Conservation (phyloP, 2,888 invertebrate species). For the Drosophila fungiperda region DNA sequence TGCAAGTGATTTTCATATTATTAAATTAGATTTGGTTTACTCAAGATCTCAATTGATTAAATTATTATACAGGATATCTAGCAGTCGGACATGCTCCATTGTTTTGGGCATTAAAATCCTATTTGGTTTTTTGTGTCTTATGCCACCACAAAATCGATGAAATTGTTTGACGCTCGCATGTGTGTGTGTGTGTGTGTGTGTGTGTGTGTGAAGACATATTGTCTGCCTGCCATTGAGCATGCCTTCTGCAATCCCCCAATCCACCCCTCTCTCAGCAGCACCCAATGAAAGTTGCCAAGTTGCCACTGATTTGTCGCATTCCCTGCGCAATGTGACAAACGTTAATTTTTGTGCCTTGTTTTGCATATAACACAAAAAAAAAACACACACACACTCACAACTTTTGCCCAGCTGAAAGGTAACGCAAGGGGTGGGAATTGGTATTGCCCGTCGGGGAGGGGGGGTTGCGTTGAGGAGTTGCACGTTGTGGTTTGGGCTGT, state of each 20-base stretch:
- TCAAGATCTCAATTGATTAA: not conserved
- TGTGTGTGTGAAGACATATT: constrained; percentile 22
- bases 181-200: constrained; percentile 14
- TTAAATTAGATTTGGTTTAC: not conserved
- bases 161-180: constrained; percentile 59
- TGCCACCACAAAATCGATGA: constrained; percentile 63
- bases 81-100: not conserved
- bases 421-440: not conserved
- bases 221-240: constrained; percentile 28
- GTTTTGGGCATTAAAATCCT: not conserved
- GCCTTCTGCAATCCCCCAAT: not conserved
- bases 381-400: constrained; percentile 27
- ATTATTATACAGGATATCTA: not conserved
- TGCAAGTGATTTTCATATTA: not conserved
- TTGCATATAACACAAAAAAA: constrained; percentile 59
- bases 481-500: constrained; percentile 32
- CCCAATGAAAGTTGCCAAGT: constrained; percentile 32
- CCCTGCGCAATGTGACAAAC: constrained; percentile 77
- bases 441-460: not conserved
- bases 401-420: constrained; percentile 35
- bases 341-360: constrained; percentile 78
- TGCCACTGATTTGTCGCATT: constrained; percentile 78
- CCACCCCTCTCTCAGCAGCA: not conserved
- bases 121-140: constrained; percentile 15
- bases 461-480: not conserved